Base-by-base conservation (phyloP, 2,113 vertebrate genomes). In the Cervus canadensis region DNA sequence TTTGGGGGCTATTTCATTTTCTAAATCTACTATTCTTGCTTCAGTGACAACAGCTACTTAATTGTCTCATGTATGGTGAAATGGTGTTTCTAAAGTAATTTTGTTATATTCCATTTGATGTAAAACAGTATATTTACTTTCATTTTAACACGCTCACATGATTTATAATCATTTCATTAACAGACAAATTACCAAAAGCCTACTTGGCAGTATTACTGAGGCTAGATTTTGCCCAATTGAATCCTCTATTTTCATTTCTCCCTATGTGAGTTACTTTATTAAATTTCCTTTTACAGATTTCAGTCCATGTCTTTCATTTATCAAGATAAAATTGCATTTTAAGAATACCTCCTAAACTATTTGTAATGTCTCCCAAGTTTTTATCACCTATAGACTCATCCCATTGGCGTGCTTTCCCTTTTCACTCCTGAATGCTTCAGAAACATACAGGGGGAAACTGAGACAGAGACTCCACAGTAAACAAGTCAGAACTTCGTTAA, bases 221-320 rank as follows among this genome's bases (percentile, higher is more conserved):
- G 30, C 17, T 82, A 93, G n/a, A 85, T 43, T 48, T 64, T 83
- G 5, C 19, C 50, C 89, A 15, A 12, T 33, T 86, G 36, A 94
- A 76, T 23, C 26, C 40, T 36, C 15, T 36, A 56, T 40, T 96
- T 97, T 92, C 36, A 82, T 93, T 94, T 83, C 64, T 94, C 25
- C 52, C 54, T 52, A 19, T 16, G 6, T 28, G 74, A 92, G 26
- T 45, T 87, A 48, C 78, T 89, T 89, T 84, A 89, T 85, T 85
- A 84, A 64, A 59, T 93, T 95, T 95, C 78, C 81, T 97, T 95
- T 92, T 17, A 87, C 64, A 23, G 71, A 97, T 60, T 95, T 93
- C 48, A 56, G 57, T 23, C 62, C 13, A 30, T n/a, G n/a, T 60
- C 60, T 94, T 50, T 54, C 81, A 86, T 86, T 83, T 92, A 74